Base-by-base conservation (phyloP, 2,888 invertebrate species). In the Ormyrus nitidulus region DNA sequence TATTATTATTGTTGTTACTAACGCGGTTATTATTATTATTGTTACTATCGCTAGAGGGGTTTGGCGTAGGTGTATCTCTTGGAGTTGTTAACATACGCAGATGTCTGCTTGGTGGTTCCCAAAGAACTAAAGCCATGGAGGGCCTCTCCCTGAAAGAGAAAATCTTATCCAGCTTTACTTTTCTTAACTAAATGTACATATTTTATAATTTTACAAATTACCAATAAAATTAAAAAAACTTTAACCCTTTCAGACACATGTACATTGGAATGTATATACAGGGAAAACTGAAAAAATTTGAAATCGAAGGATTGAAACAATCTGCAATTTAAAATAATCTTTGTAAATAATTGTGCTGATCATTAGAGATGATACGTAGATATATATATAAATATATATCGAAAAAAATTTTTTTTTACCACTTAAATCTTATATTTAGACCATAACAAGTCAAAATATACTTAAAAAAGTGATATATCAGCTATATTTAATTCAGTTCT, bases 41-140 rank as follows among this genome's bases (percentile, higher is more conserved):
- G 44, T 78, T 81, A 34, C 80, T 84, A 66, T 87, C 84, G 0
- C 84, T 83, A 4, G 85, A 77, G 0, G 73, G 48, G 54, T 61
- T 83, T 0, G 86, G 83, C 3, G 83, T 81, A n/a, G 83, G 86
- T 48, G 86, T 83, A 64, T 86, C 83, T 9, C 85, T 84, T 8
- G 83, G 75, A 6, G 80, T 82, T 1, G 87, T 82, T 4, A 89
- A 80, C 46, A 88, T 80, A 65, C 87, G 86, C 92, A 90, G 92
- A 92, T 86, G 91, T 83, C 92, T 92, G 48, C 93, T 92, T 76
- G 95, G 94, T 0, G 96, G 96, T 87, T 95, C 94, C 96, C 96
- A 96, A 9, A 96, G 92, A 2, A 96, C 95, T 83, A 96, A 88
- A 5, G 96, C 96, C 91, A 95, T 95, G 85, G 95, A 94, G 0